Evolutionary conservation across 37 sponge, comb jelly and placozoan genomes (phyloP).

Genomic region (Petrosia ficiformis): DNA sequence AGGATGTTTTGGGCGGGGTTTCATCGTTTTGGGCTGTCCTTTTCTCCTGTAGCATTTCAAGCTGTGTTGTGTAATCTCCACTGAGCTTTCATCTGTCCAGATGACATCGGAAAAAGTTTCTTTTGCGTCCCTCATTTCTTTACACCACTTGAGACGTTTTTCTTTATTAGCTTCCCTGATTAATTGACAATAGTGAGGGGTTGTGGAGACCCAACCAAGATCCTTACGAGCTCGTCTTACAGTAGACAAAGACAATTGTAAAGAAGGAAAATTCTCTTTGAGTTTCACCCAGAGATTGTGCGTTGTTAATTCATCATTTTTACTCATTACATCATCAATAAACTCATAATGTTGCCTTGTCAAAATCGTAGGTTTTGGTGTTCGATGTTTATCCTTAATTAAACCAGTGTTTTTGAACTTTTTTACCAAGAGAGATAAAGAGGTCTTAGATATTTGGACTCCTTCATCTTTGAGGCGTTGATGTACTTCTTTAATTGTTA

Average conservation of each 20-base stretch:
- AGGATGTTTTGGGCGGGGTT: too few species aligned
- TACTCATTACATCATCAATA: not conserved
- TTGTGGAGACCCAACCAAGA: too few species aligned
- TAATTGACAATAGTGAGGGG: too few species aligned
- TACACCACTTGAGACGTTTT: too few species aligned
- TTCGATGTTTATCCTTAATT: not conserved
- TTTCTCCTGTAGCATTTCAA: too few species aligned
- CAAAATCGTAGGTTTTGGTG: not conserved
- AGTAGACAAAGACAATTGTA: not conserved
- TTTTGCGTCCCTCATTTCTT: too few species aligned
- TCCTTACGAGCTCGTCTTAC: not conserved
- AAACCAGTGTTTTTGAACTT: not conserved
- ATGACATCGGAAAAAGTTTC: too few species aligned
- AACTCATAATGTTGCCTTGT: not conserved
- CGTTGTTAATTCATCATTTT: slow-evolving; percentile 1
- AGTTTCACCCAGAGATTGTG: not conserved
- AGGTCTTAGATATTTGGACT: not conserved
- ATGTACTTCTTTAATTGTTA: not conserved
- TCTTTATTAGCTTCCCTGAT: too few species aligned
- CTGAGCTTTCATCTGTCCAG: too few species aligned
- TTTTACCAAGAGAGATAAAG: not conserved
- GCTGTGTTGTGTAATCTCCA: too few species aligned
- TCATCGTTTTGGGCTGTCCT: too few species aligned
- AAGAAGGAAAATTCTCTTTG: not conserved
- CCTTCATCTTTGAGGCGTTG: not conserved